Base-by-base conservation (phyloP, 2,797 vertebrate species). In the Acipenser oxyrinchus region DNA sequence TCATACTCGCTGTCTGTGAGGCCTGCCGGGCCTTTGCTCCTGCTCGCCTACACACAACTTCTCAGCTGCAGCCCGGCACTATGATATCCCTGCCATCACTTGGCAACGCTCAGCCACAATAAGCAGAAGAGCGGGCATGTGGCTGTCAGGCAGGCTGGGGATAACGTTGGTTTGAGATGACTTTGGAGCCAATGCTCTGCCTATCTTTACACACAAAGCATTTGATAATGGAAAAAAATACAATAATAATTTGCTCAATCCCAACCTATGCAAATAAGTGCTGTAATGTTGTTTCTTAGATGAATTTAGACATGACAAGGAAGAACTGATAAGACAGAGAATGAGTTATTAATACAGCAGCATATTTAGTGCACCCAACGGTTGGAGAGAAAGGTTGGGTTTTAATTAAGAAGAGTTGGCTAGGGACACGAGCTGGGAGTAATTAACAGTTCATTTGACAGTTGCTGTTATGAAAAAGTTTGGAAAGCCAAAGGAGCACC, bases 61-160 rank as follows among this genome's bases (percentile, higher is more conserved):
- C 12, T 53, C 52, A 4, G 12, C 8, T 11, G 55, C 55, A 58
- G 55, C 55, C 55, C 6, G 2, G 55, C 55, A n/a, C 55, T 13
- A n/a, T 58, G 55, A 13, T 13, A 58, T 58, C 55, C 12, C 10
- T 6, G 3, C 55, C 12, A 13, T 72, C 71, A 68, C 70, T 70
- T 57, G 65, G 70, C 64, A 72, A 72, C 70, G 70, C 18, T 51
- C 50, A 48, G 49, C 48, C 59, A 66, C 66, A 68, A 63, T 66
- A 68, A 73, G 67, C 66, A 72, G 60, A 58, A 61, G 49, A 60
- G 48, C 59, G 63, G 55, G 62, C 52, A 64, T 60, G 63, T 53
- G 69, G 48, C 51, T 69, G 52, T 66, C 60, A 11, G 62, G 55
- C 49, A 64, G 48, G 62, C 50, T 51, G 61, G 5, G 37, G 7